Conservation (phyloP, 1,140 invertebrate species). For the Habropoda laboriosa region DNA sequence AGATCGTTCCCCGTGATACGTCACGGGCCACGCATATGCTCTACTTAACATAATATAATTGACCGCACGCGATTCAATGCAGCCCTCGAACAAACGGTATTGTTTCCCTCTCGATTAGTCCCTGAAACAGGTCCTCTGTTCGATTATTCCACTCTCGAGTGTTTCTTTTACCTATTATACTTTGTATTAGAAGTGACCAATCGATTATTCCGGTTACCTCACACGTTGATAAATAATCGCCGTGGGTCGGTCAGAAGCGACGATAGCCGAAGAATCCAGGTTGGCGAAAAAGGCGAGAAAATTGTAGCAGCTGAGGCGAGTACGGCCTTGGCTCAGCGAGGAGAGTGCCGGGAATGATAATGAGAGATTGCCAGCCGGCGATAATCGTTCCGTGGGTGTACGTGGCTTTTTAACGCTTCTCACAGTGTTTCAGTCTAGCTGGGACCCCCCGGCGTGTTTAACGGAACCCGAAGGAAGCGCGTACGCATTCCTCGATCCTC, state of each 20-base stretch:
- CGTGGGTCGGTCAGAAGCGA: too few species aligned
- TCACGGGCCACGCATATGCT: conserved; percentile 65
- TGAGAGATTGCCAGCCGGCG: conserved; percentile 70
- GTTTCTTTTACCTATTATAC: too few species aligned
- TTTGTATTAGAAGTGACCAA: too few species aligned
- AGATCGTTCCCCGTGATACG: conserved; percentile 59
- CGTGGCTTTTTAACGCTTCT: conserved; percentile 64
- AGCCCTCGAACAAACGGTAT: conserved; percentile 64
- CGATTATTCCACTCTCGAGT: too few species aligned
- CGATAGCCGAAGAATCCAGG: too few species aligned
- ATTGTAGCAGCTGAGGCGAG: neutral
- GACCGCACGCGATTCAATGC: conserved; percentile 71
- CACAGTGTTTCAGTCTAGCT: conserved; percentile 42
- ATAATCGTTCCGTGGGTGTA: conserved; percentile 63
- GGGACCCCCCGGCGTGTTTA: conserved; percentile 71
- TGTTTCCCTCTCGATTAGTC: conserved; percentile 34
- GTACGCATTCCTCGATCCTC: conserved; percentile 31
- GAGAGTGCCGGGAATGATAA: conserved; percentile 72
- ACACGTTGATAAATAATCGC: too few species aligned
- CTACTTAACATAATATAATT: conserved; percentile 74
- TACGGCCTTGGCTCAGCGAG: conserved; percentile 38
- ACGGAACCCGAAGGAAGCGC: conserved; percentile 61
- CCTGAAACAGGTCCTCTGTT: neutral
- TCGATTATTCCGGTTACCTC: too few species aligned
- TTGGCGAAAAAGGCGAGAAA: neutral